Conservation (phyloP, 2,113 vertebrate species). For the Takifugu bimaculatus region DNA sequence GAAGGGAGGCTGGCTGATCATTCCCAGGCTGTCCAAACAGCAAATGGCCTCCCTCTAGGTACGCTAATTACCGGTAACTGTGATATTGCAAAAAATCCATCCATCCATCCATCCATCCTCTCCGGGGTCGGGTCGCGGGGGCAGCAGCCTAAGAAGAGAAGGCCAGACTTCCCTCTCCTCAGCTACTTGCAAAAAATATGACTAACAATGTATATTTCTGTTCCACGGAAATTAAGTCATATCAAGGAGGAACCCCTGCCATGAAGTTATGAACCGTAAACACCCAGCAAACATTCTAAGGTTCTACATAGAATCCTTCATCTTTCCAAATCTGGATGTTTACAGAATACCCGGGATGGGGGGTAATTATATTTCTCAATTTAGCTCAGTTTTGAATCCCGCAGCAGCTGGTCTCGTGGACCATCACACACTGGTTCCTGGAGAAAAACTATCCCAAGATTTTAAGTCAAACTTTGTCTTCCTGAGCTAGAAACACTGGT, state of each 20-base stretch:
- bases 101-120: no score
- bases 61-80: conserved; percentile 10
- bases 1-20: conserved; percentile 27
- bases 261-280: background rate
- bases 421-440: background rate
- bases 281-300: background rate
- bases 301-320: background rate
- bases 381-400: background rate
- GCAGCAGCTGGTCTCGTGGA: background rate
- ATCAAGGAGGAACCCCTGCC: conserved; percentile 1
- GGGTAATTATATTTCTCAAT: background rate
- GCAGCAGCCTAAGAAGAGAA: no score
- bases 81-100: background rate
- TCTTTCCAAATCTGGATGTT: background rate
- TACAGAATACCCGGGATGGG: background rate
- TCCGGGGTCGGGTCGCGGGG: no score
- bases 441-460: background rate
- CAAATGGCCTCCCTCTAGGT: background rate
- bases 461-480: background rate
- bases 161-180: no score
- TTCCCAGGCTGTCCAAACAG: conserved; percentile 37
- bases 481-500: background rate
- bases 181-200: conserved; percentile 1
- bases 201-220: conserved; percentile 8
- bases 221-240: background rate